Evolutionary conservation across 1,140 invertebrate genomes (phyloP).

Genomic region (Tribolium castaneum): DNA sequence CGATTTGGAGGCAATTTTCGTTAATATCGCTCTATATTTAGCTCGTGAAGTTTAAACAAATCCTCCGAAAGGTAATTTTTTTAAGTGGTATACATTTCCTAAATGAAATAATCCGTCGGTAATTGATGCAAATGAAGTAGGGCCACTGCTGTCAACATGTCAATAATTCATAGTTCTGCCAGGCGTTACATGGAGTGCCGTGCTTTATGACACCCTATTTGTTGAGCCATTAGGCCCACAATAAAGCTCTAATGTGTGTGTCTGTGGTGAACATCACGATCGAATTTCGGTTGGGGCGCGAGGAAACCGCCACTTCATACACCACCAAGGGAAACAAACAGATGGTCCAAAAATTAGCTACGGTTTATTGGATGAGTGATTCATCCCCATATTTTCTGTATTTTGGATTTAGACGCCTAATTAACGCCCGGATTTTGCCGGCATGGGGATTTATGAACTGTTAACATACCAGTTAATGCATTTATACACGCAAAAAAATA

Average conservation of each 20-base stretch:
- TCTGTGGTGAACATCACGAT: slow-evolving; percentile 48
- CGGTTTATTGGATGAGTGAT: slow-evolving; percentile 46
- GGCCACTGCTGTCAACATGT: slow-evolving; percentile 26
- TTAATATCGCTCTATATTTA: slow-evolving; percentile 32
- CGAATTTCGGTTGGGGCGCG: slow-evolving; percentile 38
- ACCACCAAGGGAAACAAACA: slow-evolving; percentile 29
- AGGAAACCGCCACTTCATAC: slow-evolving; percentile 21
- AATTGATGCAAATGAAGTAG: slow-evolving; percentile 14
- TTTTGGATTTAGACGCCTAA: neutral
- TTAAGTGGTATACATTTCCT: neutral
- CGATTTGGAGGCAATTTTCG: slow-evolving; percentile 17
- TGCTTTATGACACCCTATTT: slow-evolving; percentile 53
- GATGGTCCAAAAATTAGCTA: slow-evolving; percentile 40
- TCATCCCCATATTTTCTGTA: slow-evolving; percentile 24
- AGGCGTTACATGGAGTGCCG: slow-evolving; percentile 36
- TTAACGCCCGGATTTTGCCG: neutral
- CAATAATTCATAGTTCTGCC: slow-evolving; percentile 35
- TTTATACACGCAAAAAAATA: no score
- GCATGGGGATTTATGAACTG: neutral
- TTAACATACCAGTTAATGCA: neutral
- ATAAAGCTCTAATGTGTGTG: slow-evolving; percentile 52
- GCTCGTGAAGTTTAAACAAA: neutral
- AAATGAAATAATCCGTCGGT: slow-evolving; percentile 4
- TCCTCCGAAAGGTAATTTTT: neutral
- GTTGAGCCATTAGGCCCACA: slow-evolving; percentile 52